Conservation (phyloP, 2,113 vertebrate genomes). For the Chascanopsetta lugubris region DNA sequence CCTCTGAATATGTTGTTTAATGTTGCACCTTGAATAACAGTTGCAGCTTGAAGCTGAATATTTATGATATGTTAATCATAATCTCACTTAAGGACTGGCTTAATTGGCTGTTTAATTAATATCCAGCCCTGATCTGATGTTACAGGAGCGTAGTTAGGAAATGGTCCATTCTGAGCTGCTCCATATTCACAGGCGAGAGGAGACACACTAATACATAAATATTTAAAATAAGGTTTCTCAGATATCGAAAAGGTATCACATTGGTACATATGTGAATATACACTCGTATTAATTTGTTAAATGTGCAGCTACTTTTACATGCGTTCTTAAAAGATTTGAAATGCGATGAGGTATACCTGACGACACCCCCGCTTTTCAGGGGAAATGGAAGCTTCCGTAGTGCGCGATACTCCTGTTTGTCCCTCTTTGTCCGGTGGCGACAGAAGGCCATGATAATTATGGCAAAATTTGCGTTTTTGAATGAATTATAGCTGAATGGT, state of each 20-base stretch:
- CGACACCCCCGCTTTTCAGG: slow-evolving; percentile 60
- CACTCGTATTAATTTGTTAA: too few species aligned
- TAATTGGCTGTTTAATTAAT: slow-evolving; percentile 50
- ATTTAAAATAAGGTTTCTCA: not conserved
- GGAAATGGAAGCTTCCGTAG: slow-evolving; percentile 60
- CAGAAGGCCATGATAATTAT: slow-evolving; percentile 81
- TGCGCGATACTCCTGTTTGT: slow-evolving; percentile 73
- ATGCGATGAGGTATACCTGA: not conserved
- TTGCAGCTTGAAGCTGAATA: slow-evolving; percentile 4
- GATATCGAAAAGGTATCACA: too few species aligned
- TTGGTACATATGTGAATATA: too few species aligned
- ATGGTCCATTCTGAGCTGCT: slow-evolving; percentile 54
- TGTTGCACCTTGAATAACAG: not conserved
- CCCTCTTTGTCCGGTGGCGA: slow-evolving; percentile 85
- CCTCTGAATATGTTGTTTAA: slow-evolving; percentile 2
- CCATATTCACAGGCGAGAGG: slow-evolving; percentile 42
- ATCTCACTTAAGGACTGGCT: slow-evolving; percentile 7
- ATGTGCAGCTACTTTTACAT: not conserved
- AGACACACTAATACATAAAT: not conserved
- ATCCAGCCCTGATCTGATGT: slow-evolving; percentile 30
- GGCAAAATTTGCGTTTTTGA: slow-evolving; percentile 81
- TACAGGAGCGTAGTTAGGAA: slow-evolving; percentile 27
- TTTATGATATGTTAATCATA: slow-evolving; percentile 16
- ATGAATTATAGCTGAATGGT: slow-evolving; percentile 81
- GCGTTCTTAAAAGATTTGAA: fast-evolving